A percentile compares a stretch with the other conserved stretches of the same genome.
These are phyloP conservation scores for Cepphus grylle DNA, from an alignment of 2,113 vertebrate species.

Conservation along the genomic window DNA sequence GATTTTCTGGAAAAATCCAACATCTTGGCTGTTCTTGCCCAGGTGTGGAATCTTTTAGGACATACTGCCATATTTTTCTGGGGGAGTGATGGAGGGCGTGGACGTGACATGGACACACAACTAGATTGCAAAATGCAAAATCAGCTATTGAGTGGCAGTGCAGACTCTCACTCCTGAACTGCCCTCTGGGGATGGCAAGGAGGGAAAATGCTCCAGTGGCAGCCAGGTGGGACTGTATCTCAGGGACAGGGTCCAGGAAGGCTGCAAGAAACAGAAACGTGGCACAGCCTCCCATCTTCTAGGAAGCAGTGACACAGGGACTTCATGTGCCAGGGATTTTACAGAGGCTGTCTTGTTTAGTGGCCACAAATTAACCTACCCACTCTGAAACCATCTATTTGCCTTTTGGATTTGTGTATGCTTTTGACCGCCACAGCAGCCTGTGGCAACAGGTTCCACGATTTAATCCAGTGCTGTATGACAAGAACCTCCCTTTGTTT, in stretches of 20 bases:
- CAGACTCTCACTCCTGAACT: background rate
- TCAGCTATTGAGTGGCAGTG: background rate
- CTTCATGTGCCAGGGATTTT: background rate
- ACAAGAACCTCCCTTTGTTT: background rate
- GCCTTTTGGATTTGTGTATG: background rate
- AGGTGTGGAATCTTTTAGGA: background rate
- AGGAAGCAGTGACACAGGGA: background rate
- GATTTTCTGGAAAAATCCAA: background rate
- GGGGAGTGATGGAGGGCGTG: accelerated
- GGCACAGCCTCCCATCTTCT: background rate
- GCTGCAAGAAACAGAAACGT: background rate
- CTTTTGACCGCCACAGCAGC: background rate
- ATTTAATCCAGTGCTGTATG: background rate
- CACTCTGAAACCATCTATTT: background rate
- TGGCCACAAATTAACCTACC: background rate
- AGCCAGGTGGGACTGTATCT: background rate
- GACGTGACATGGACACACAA: background rate
- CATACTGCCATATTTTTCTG: background rate
- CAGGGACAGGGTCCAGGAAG: background rate
- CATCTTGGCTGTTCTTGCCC: background rate
- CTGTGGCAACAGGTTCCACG: accelerated
- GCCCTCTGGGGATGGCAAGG: background rate
- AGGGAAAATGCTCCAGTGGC: background rate
- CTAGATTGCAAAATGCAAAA: background rate
- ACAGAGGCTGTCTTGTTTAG: background rate